Evolutionary conservation across 2,797 vertebrate genomes (phyloP), one percentile per base, ranked within the genome.

Genomic region (Cyprinodon diabolis): DNA sequence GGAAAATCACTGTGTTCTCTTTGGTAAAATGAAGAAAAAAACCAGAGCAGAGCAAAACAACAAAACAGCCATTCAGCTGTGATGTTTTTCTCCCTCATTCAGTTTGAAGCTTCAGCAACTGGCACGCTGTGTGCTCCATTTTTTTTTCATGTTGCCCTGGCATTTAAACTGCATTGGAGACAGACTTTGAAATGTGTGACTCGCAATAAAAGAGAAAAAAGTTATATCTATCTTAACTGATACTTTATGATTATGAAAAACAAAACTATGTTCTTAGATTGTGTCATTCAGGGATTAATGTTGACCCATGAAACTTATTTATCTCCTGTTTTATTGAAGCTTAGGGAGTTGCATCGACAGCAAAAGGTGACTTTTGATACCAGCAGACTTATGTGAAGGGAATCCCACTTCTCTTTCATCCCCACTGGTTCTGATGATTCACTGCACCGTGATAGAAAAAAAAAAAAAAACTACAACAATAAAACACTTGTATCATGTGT

Each of bases 91-190:
- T 85, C 82, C 57, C 86, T 83, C 80, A 84, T 93, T 91, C 90
- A 81, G 87, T 93, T 91, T 93, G 91, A 93, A 91, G 90, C 87
- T 85, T 82, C 85, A 92, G 91, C 93, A 94, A 91, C 87, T 92
- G 89, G 91, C 92, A 74, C 78, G 77, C 75, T 83, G 75, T 75
- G 75, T 70, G 43, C 73, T 74, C 63, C 66, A 86, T 81, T 84
- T 84, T 88, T 86, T 85, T 86, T 87, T 85, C 79, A 85, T 87
- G 84, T 89, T 83, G 84, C 78, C 86, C 87, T 92, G 90, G 88
- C 90, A 92, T 92, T 91, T 87, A 87, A 87, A 81, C 86, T 87
- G 81, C 84, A 74, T 80, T 70, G 63, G 84, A 89, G 82, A 79
- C 79, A 69, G 76, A 73, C 87, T 93, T 91, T 93, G 86, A 94